Conservation (phyloP, 2,888 invertebrate genomes). For the Drosophila rellima region DNA sequence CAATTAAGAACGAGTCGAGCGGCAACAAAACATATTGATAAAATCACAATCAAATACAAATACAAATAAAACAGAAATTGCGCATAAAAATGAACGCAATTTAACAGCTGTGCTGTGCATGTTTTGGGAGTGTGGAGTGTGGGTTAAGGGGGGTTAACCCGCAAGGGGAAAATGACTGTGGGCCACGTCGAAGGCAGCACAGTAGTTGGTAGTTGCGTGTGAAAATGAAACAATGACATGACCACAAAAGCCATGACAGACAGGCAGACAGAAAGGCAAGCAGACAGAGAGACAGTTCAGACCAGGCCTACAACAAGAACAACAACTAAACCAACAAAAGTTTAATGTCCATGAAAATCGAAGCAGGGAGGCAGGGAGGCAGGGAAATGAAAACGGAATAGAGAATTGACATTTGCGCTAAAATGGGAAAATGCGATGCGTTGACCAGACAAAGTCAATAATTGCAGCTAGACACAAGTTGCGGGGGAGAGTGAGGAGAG, state of each 20-base stretch:
- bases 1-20: conserved; percentile 63
- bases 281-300: conserved; percentile 29
- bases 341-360: conserved; percentile 62
- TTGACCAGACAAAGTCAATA: conserved; percentile 64
- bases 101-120: conserved; percentile 47
- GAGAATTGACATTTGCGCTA: conserved; percentile 74
- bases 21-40: conserved; percentile 69
- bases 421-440: conserved; percentile 52
- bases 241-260: conserved; percentile 67
- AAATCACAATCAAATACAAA: conserved; percentile 76
- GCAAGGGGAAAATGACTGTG: conserved; percentile 24
- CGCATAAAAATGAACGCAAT: conserved; percentile 77
- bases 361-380: background rate
- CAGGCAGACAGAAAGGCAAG: conserved; percentile 29
- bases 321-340: conserved; percentile 51
- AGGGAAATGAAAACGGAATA: conserved; percentile 28
- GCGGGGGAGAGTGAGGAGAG: background rate
- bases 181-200: conserved; percentile 18
- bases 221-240: conserved; percentile 80
- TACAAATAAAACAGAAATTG: conserved; percentile 74
- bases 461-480: conserved; percentile 40
- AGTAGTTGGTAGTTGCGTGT: conserved; percentile 63
- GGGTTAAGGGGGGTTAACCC: conserved; percentile 12
- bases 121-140: background rate
- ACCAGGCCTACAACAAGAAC: conserved; percentile 26